Evolutionary conservation across 2,888 invertebrate genomes (phyloP).

Genomic region (Kryphioiulus occultus): DNA sequence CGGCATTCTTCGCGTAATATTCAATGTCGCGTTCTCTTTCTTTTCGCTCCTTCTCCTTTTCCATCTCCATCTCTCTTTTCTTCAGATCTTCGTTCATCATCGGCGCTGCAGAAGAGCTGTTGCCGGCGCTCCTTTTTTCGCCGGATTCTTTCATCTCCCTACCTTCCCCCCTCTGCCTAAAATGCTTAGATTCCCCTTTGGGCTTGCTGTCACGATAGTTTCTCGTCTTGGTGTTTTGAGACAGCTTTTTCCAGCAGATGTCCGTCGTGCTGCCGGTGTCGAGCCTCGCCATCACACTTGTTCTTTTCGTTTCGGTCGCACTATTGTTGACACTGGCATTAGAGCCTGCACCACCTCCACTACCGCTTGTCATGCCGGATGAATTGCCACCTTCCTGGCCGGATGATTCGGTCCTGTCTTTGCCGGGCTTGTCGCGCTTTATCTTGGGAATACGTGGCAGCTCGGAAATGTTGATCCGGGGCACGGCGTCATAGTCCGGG

Average conservation of each 20-base stretch:
- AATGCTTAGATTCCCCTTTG: conserved; percentile 61
- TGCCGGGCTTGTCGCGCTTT: conserved; percentile 54
- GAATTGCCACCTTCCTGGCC: background rate
- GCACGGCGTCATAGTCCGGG: conserved; percentile 52
- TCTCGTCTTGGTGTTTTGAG: conserved; percentile 77
- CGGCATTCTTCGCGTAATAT: background rate
- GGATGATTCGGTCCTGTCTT: conserved; percentile 47
- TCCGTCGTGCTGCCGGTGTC: conserved; percentile 54
- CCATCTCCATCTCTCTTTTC: conserved; percentile 11
- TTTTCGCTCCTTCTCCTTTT: conserved; percentile 46
- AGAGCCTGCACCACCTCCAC: background rate
- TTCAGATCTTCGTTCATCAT: background rate
- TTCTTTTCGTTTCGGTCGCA: conserved; percentile 54
- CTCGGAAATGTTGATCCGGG: conserved; percentile 58
- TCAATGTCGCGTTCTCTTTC: background rate
- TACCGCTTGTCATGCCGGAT: background rate
- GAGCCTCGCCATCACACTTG: conserved; percentile 55
- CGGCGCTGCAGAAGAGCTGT: background rate
- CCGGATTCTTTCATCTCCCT: conserved; percentile 56
- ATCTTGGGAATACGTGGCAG: conserved; percentile 59
- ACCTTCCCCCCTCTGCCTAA: conserved; percentile 59
- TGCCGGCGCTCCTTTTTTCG: conserved; percentile 58
- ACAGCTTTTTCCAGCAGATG: conserved; percentile 77
- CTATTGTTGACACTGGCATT: conserved; percentile 49
- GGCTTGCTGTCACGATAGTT: conserved; percentile 72